A percentile compares a stretch with the other conserved stretches of the same genome.
These are phyloP conservation scores for Cyphomyrmex costatus DNA, from an alignment of 1,140 invertebrate species.

Conservation along the genomic window DNA sequence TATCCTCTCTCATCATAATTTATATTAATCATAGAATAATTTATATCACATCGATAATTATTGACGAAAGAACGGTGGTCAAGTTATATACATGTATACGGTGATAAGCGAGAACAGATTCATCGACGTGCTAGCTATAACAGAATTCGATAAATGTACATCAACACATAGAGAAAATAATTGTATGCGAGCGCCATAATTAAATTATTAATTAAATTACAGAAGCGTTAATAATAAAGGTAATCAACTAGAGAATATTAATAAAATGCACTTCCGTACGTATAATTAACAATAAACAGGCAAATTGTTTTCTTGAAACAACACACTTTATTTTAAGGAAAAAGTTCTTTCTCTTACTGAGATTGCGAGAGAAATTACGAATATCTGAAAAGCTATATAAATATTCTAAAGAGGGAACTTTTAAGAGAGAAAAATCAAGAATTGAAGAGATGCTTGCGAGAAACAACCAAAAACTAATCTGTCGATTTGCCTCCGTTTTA, in stretches of 20 bases:
- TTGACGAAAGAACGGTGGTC: neutral
- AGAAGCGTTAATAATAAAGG: neutral
- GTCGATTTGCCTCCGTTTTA: neutral
- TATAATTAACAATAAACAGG: constrained; percentile 11
- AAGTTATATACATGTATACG: too few relatives aligned
- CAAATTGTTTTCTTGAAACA: neutral
- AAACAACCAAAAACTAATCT: neutral
- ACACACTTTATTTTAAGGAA: neutral
- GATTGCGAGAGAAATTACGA: neutral
- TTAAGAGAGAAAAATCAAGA: neutral
- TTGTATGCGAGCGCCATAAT: neutral
- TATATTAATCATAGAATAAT: neutral
- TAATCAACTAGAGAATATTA: constrained; percentile 34
- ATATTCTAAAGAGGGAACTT: neutral
- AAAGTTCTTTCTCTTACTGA: neutral
- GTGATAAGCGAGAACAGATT: neutral
- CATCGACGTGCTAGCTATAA: neutral
- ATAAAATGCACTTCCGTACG: neutral
- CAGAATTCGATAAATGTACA: constrained; percentile 13
- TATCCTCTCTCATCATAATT: neutral
- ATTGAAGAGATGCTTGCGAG: neutral
- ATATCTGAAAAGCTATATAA: neutral
- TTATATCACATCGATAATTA: neutral
- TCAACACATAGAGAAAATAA: neutral
- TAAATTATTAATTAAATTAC: constrained; percentile 50